phyloP scores from a whole-genome alignment of 2,113 vertebrate genomes.

The Platysteira castanea region DNA sequence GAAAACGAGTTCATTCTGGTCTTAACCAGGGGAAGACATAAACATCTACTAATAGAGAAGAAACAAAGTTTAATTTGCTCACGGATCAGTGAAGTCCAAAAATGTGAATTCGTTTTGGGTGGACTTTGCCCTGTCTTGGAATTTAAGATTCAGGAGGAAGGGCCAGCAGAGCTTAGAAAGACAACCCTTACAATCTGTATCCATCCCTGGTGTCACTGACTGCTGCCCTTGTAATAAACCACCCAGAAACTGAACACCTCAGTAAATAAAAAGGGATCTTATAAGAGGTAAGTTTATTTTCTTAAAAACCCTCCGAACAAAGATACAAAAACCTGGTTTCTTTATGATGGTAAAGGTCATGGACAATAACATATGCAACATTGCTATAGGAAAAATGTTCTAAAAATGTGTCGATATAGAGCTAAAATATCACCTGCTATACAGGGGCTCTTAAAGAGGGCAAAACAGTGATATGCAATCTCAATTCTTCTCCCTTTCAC shows the following conservation, averaged over 20 bases:
- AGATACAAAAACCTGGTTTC: neutral
- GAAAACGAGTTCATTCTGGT: neutral
- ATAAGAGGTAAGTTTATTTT: slow-evolving; percentile 50
- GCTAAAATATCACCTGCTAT: neutral
- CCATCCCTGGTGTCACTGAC: neutral
- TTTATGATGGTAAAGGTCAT: neutral
- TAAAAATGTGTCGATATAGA: neutral
- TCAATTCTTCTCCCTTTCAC: neutral
- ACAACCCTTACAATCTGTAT: neutral
- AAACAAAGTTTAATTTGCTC: slow-evolving; percentile 63
- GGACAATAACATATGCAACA: neutral
- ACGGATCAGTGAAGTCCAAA: slow-evolving; percentile 44
- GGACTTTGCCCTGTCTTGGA: slow-evolving; percentile 23
- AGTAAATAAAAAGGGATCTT: neutral
- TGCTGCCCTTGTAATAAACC: neutral
- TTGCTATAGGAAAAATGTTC: neutral
- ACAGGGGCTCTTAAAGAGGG: neutral
- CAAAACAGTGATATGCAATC: neutral
- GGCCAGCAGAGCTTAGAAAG: neutral
- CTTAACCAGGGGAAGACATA: neutral
- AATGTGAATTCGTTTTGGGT: neutral
- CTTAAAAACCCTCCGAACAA: neutral
- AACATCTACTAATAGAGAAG: neutral
- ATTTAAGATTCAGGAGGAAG: neutral
- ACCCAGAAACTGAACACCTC: neutral